Evolutionary conservation across 2,113 vertebrate species (phyloP).

Genomic region (Cebus imitator): DNA sequence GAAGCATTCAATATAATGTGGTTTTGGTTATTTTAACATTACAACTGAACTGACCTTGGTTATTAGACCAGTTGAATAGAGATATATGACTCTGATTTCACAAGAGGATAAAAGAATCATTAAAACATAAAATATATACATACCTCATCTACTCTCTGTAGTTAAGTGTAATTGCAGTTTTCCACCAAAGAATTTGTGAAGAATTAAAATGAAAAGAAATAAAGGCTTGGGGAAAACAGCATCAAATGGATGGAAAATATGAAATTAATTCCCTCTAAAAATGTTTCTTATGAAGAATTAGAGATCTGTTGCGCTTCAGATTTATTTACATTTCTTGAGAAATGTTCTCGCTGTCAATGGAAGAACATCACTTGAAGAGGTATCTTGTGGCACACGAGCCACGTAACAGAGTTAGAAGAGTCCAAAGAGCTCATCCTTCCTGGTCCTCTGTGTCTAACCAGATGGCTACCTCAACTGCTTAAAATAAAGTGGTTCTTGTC

Average conservation of each 20-base stretch:
- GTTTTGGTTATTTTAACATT: constrained; percentile 42
- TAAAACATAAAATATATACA: constrained; percentile 49
- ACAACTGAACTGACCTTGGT: constrained; percentile 23
- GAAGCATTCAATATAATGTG: background rate
- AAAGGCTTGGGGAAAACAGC: constrained; percentile 31
- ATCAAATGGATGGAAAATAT: constrained; percentile 52
- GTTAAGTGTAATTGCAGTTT: constrained; percentile 40
- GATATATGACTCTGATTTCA: constrained; percentile 25
- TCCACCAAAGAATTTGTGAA: background rate
- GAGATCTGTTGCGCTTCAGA: constrained; percentile 37
- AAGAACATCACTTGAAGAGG: background rate
- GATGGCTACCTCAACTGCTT: background rate
- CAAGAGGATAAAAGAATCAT: constrained; percentile 12
- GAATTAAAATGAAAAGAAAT: constrained; percentile 59
- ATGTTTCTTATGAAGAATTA: constrained; percentile 57
- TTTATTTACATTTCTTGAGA: constrained; percentile 56
- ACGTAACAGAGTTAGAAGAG: background rate
- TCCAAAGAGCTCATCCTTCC: background rate
- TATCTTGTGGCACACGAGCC: background rate
- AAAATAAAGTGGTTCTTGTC: background rate
- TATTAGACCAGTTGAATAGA: constrained; percentile 40
- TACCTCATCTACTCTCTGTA: constrained; percentile 11
- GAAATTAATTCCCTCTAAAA: constrained; percentile 62
- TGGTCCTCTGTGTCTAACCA: background rate
- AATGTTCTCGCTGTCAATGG: constrained; percentile 12